Percentiles rank a stretch among this genome's conserved stretches.
Conservation (phyloP, 2,888 invertebrate genomes). For the Chaetoderma sp. region DNA sequence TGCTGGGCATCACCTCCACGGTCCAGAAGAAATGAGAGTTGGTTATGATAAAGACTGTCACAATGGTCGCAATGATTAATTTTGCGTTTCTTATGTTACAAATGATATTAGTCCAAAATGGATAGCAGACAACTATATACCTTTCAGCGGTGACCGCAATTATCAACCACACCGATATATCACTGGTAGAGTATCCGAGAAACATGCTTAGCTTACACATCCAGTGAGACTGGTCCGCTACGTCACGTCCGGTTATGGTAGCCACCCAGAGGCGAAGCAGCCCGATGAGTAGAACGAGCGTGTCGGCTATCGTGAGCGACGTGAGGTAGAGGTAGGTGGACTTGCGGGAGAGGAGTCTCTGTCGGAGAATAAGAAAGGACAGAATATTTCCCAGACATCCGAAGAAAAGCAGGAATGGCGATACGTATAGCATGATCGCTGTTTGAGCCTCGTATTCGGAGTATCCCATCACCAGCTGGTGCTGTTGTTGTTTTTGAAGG, state of each 20-base stretch:
- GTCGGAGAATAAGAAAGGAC: constrained; percentile 59
- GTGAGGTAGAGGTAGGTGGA: constrained; percentile 64
- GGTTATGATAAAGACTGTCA: constrained; percentile 37
- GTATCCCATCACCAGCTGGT: background rate
- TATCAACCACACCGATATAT: constrained; percentile 63
- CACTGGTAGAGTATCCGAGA: constrained; percentile 58
- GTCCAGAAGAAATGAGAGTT: constrained; percentile 57
- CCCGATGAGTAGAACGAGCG: constrained; percentile 60
- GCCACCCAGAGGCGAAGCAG: constrained; percentile 62
- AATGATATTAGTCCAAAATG: constrained; percentile 46
- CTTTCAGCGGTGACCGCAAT: constrained; percentile 50
- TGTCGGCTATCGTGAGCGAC: constrained; percentile 60
- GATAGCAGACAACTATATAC: constrained; percentile 55
- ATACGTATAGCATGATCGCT: constrained; percentile 51
- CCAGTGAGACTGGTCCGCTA: constrained; percentile 48
- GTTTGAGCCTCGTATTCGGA: constrained; percentile 37
- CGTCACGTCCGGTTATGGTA: constrained; percentile 50
- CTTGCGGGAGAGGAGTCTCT: constrained; percentile 51
- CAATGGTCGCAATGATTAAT: constrained; percentile 37
- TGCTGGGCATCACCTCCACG: constrained; percentile 30
- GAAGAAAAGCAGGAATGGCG: constrained; percentile 58
- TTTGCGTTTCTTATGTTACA: constrained; percentile 48
- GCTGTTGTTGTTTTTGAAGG: too few relatives aligned
- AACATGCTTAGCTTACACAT: constrained; percentile 55
- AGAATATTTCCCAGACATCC: constrained; percentile 65